Evolutionary conservation across 2,888 invertebrate genomes (phyloP).

Genomic region (Andrena minutula): DNA sequence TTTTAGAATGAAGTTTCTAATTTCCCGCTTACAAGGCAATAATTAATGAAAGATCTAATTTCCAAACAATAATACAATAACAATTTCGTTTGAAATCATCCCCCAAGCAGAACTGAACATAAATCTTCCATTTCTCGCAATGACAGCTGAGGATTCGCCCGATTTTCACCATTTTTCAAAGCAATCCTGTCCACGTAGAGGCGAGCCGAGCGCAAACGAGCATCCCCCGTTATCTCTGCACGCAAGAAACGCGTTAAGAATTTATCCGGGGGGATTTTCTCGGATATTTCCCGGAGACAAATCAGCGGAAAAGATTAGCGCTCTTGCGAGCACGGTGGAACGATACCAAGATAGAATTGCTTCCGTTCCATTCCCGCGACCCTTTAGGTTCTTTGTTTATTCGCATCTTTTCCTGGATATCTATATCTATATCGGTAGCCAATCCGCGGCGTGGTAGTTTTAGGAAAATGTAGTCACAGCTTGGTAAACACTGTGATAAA

Average conservation of each 20-base stretch:
- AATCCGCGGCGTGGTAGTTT: neutral
- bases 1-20: neutral
- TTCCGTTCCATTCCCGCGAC: neutral
- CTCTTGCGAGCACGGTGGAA: neutral
- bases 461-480: neutral
- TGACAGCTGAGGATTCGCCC: neutral
- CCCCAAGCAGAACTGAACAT: neutral
- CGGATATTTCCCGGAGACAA: neutral
- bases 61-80: neutral
- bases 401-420: neutral
- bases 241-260: conserved; percentile 31
- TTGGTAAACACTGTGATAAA: conserved; percentile 19
- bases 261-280: conserved; percentile 28
- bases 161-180: neutral
- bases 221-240: conserved; percentile 21
- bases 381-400: neutral
- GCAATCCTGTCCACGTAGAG: neutral
- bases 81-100: neutral
- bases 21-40: neutral
- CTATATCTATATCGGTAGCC: neutral
- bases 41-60: neutral
- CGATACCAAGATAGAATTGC: neutral
- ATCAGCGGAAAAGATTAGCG: conserved; percentile 2
- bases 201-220: conserved; percentile 20
- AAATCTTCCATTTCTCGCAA: neutral